Conservation (phyloP, 2,113 vertebrate species). For the Ophthalmolycus amberensis region DNA sequence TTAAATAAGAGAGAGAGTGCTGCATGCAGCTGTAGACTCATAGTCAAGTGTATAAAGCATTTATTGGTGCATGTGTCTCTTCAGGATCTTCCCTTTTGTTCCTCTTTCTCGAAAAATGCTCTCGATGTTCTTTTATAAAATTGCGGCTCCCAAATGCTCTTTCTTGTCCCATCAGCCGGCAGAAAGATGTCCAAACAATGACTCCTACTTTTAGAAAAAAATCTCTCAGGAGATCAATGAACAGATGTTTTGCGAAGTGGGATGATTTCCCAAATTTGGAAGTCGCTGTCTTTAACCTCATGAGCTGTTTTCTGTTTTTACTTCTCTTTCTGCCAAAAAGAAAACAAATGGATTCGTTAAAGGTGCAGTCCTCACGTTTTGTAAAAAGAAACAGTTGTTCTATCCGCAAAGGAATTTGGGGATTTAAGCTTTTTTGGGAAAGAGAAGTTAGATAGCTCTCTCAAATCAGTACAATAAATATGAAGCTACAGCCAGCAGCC, state of each 20-base stretch:
- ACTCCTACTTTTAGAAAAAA: slow-evolving; percentile 7
- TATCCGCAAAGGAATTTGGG: background rate
- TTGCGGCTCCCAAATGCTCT: background rate
- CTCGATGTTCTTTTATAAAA: slow-evolving; percentile 8
- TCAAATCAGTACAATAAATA: background rate
- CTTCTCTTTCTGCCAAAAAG: background rate
- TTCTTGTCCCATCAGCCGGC: background rate
- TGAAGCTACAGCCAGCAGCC: background rate
- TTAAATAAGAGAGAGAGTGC: background rate
- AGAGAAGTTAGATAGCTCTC: background rate
- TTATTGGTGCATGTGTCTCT: background rate
- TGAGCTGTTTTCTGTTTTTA: background rate
- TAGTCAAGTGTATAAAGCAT: background rate
- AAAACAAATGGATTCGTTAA: background rate
- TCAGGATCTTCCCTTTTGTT: background rate
- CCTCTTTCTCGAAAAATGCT: background rate
- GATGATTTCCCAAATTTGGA: slow-evolving; percentile 44
- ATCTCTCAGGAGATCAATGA: slow-evolving; percentile 17
- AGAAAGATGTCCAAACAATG: slow-evolving; percentile 8
- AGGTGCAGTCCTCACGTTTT: background rate
- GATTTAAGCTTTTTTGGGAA: background rate
- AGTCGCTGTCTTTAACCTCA: slow-evolving; percentile 21
- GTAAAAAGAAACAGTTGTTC: background rate
- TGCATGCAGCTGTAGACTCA: background rate
- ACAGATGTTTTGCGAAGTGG: slow-evolving; percentile 56